phyloP scores from a whole-genome alignment of 2,888 invertebrate species.

The Galerucella calmariensis region DNA sequence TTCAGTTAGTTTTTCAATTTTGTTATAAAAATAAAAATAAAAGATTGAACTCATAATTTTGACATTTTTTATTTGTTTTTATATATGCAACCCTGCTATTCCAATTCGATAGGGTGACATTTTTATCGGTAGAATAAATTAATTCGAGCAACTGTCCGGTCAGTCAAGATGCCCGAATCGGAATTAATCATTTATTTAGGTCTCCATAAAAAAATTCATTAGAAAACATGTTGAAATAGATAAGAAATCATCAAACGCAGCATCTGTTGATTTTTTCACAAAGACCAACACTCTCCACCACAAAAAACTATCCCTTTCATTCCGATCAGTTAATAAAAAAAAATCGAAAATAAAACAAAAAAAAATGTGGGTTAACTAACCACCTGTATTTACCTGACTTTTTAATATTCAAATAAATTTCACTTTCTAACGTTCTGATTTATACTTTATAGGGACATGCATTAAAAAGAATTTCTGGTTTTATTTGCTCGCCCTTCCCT shows the following conservation, averaged over 20 bases:
- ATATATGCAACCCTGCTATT: no score
- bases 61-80: no score
- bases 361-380: constrained; percentile 50
- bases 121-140: constrained; percentile 25
- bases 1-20: no score
- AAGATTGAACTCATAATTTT: no score
- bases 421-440: constrained; percentile 56
- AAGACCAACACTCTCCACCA: constrained; percentile 33
- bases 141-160: constrained; percentile 24
- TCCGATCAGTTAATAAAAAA: constrained; percentile 23
- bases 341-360: constrained; percentile 38
- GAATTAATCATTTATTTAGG: constrained; percentile 40
- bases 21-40: no score
- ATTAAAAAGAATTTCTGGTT: constrained; percentile 40
- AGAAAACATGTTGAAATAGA: constrained; percentile 36
- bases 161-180: constrained; percentile 24
- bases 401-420: constrained; percentile 57
- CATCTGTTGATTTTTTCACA: constrained; percentile 47
- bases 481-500: constrained; percentile 20
- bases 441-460: constrained; percentile 40
- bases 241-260: constrained; percentile 38
- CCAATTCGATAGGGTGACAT: no score
- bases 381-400: constrained; percentile 59
- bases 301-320: constrained; percentile 47
- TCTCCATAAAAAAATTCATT: constrained; percentile 41